phyloP scores from a whole-genome alignment of 2,797 vertebrate genomes.

The Danio aesculapii region DNA sequence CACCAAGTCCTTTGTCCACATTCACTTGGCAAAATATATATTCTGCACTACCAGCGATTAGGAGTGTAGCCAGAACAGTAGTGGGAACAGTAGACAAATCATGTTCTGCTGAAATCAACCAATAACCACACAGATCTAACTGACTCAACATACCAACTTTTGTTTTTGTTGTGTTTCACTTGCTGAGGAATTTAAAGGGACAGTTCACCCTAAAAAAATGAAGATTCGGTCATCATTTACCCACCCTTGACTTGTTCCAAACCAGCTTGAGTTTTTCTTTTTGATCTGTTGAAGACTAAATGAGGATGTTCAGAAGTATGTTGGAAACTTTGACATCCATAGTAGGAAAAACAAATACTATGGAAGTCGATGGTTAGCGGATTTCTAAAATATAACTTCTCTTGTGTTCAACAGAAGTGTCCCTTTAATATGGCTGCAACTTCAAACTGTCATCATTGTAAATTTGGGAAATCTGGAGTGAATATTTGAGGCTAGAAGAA shows the following conservation, averaged over 20 bases:
- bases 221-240: too few relatives aligned
- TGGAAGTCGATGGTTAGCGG: too few relatives aligned
- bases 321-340: too few relatives aligned
- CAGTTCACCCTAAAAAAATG: too few relatives aligned
- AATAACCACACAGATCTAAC: conserved; percentile 33
- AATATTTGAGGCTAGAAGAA: conserved; percentile 3
- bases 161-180: neutral
- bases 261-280: too few relatives aligned
- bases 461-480: neutral
- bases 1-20: conserved; percentile 78
- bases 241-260: too few relatives aligned
- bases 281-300: too few relatives aligned
- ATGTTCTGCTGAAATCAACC: conserved; percentile 38
- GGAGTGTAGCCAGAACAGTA: conserved; percentile 65
- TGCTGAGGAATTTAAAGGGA: neutral
- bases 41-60: conserved; percentile 66
- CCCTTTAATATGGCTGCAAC: neutral
- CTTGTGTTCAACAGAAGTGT: too few relatives aligned
- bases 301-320: too few relatives aligned
- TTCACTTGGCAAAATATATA: conserved; percentile 66
- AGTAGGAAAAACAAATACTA: too few relatives aligned
- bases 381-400: too few relatives aligned
- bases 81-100: conserved; percentile 52
- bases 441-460: neutral
- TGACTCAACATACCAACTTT: conserved; percentile 10